A percentile compares a stretch with the other conserved stretches of the same genome.
Evolutionary conservation across 2,113 vertebrate species (phyloP).

Genomic region (Pterocles orientalis): DNA sequence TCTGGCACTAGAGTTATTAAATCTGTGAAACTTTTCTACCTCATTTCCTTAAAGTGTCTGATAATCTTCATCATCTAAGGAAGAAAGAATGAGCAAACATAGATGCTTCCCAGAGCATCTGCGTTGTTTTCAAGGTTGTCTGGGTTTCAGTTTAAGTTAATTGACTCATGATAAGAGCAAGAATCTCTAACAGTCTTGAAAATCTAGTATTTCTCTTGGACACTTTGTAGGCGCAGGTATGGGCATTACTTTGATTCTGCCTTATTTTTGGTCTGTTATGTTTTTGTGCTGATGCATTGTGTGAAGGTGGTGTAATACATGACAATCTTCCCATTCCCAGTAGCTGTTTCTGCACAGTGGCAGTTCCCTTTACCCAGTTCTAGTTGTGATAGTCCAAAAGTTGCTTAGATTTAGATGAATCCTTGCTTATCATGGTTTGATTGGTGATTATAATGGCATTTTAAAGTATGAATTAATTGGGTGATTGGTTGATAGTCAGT

Average conservation of each 20-base stretch:
- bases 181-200: background rate
- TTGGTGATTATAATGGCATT: background rate
- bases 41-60: background rate
- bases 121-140: conserved; percentile 14
- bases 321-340: background rate
- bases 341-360: background rate
- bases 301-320: background rate
- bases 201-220: background rate
- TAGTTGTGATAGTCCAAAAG: background rate
- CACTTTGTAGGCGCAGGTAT: background rate
- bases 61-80: background rate
- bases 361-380: background rate
- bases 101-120: background rate
- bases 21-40: background rate
- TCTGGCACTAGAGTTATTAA: background rate
- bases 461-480: background rate
- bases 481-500: background rate
- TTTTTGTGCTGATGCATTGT: background rate
- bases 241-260: background rate
- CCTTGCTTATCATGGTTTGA: background rate
- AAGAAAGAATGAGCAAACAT: background rate
- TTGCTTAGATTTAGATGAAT: background rate
- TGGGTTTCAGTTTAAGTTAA: background rate
- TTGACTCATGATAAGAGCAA: background rate
- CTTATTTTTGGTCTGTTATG: background rate